Conservation (phyloP, 2,888 invertebrate genomes). For the Clusia tigrina region DNA sequence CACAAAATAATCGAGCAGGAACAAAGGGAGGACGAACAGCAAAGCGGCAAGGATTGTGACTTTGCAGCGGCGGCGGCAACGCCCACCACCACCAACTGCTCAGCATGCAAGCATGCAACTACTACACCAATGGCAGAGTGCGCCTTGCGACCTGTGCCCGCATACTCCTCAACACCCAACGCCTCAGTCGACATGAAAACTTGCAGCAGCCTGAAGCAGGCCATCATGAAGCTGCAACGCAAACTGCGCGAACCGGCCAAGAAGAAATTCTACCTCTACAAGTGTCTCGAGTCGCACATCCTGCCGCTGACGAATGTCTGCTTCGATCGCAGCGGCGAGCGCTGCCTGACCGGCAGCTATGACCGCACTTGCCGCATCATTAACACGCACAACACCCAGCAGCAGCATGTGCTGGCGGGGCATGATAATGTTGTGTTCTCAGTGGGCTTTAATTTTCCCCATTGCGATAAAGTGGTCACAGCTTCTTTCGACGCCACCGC, state of each 20-base stretch:
- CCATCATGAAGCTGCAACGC: slow-evolving; percentile 71
- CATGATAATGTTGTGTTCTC: slow-evolving; percentile 85
- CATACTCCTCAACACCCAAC: slow-evolving; percentile 26
- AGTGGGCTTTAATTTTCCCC: slow-evolving; percentile 79
- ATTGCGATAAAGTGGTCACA: slow-evolving; percentile 76
- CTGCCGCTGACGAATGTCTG: slow-evolving; percentile 77
- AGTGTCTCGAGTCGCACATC: slow-evolving; percentile 71
- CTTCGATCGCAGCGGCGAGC: slow-evolving; percentile 75
- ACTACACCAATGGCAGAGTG: not conserved
- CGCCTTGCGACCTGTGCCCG: slow-evolving; percentile 20
- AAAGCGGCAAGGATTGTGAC: too few species aligned
- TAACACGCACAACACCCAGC: slow-evolving; percentile 75
- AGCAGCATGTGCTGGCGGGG: slow-evolving; percentile 74
- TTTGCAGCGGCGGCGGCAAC: not conserved
- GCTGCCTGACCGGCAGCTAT: slow-evolving; percentile 83
- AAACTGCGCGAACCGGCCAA: slow-evolving; percentile 71
- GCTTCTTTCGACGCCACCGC: slow-evolving; percentile 84
- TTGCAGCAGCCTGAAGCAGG: slow-evolving; percentile 69
- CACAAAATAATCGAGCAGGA: slow-evolving; percentile 3
- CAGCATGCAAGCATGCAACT: not conserved
- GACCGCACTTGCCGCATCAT: slow-evolving; percentile 85
- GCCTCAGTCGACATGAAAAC: slow-evolving; percentile 54
- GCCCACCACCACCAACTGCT: slow-evolving; percentile 9
- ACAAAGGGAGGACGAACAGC: slow-evolving; percentile 20
- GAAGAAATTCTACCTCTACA: slow-evolving; percentile 73